Evolutionary conservation across 1,140 invertebrate species (phyloP).

Genomic region (Lasaia peninsularis): DNA sequence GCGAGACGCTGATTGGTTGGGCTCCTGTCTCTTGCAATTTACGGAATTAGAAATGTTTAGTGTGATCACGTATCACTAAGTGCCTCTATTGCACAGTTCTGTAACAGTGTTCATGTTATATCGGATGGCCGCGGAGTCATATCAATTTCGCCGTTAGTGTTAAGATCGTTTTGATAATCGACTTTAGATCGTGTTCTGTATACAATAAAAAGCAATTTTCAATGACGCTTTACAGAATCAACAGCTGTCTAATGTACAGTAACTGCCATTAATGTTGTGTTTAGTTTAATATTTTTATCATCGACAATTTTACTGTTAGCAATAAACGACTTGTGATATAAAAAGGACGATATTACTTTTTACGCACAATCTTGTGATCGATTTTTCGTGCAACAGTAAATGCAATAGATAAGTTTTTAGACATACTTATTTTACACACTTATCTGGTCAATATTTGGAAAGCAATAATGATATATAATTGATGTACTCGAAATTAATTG

Average conservation of each 20-base stretch:
- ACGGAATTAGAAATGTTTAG: conserved; percentile 14
- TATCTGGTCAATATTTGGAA: conserved; percentile 1
- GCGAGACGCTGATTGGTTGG: not conserved
- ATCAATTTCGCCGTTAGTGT: conserved; percentile 42
- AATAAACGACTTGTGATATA: conserved; percentile 71
- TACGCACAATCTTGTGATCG: conserved; percentile 50
- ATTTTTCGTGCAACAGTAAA: conserved; percentile 24
- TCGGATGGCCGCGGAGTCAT: conserved; percentile 52
- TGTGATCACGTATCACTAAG: conserved; percentile 42
- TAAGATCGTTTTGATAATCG: conserved; percentile 36
- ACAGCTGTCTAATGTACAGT: conserved; percentile 45
- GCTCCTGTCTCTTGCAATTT: not conserved
- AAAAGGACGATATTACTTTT: conserved; percentile 38
- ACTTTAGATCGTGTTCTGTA: conserved; percentile 21
- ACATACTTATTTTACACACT: not conserved
- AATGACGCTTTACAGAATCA: conserved; percentile 45
- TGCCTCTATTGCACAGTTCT: conserved; percentile 47
- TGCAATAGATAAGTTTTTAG: conserved; percentile 18
- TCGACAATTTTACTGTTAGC: conserved; percentile 51
- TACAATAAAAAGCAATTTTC: conserved; percentile 20
- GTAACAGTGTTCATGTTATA: conserved; percentile 58
- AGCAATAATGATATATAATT: not conserved
- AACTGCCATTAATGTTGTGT: conserved; percentile 64
- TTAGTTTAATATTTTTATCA: conserved; percentile 28
- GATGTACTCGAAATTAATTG: conserved; percentile 1